These are phyloP conservation scores for Muricea muricata DNA, from an alignment of 92 coral and sea anemone genomes.

Conservation along the genomic window DNA sequence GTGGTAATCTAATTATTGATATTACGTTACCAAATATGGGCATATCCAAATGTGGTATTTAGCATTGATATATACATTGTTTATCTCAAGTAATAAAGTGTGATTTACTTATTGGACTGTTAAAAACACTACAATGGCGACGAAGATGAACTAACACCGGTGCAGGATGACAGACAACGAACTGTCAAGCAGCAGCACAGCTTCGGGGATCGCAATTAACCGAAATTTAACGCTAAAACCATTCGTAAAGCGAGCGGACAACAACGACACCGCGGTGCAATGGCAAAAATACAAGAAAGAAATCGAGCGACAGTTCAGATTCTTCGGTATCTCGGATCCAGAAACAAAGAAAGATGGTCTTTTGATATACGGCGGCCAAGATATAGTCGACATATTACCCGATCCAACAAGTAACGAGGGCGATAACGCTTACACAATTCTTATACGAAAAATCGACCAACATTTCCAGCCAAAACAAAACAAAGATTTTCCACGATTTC, in stretches of 20 bases:
- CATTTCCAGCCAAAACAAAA: slow-evolving; percentile 7
- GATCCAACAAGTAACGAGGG: not conserved
- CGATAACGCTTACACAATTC: slow-evolving; percentile 21
- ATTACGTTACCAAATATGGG: no score
- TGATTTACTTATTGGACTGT: not conserved
- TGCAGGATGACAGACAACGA: slow-evolving; percentile 54
- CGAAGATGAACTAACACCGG: not conserved
- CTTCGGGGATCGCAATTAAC: slow-evolving; percentile 1
- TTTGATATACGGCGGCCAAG: not conserved
- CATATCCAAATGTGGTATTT: no score
- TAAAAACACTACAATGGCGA: not conserved
- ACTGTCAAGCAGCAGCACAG: not conserved
- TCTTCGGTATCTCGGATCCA: slow-evolving; percentile 26
- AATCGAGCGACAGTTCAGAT: slow-evolving; percentile 56
- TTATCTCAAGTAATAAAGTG: no score
- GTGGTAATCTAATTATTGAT: no score
- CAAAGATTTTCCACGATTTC: slow-evolving; percentile 7
- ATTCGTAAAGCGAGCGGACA: slow-evolving; percentile 37
- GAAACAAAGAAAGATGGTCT: slow-evolving; percentile 5
- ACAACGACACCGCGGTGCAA: slow-evolving; percentile 45
- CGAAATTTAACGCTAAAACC: slow-evolving; percentile 45
- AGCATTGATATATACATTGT: no score
- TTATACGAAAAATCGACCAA: not conserved
- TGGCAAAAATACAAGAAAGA: slow-evolving; percentile 59
- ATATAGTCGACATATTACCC: not conserved